Percentiles rank a stretch among this genome's conserved stretches.
phyloP scores from a whole-genome alignment of 37 sponge, comb jelly and placozoan species.

The Beroe forskalii region DNA sequence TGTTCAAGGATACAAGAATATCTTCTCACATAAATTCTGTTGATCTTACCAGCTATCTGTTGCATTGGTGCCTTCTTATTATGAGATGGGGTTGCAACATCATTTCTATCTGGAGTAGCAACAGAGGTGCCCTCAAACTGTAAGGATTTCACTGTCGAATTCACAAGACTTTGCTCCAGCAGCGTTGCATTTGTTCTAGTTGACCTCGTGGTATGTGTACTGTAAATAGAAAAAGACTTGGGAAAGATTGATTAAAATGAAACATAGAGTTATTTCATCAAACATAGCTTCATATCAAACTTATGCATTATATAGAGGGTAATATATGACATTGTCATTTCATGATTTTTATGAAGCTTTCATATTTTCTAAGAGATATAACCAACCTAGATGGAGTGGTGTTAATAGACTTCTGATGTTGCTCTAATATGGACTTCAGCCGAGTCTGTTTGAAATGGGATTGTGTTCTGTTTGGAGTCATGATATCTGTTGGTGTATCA shows the following conservation, averaged over 20 bases:
- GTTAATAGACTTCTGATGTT: background rate
- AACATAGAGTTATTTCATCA: no score
- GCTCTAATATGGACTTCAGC: background rate
- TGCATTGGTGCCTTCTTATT: no score
- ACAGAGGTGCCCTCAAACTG: background rate
- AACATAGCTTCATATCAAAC: no score
- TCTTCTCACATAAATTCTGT: no score
- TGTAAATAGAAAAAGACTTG: no score
- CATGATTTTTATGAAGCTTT: no score
- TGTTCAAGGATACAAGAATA: no score
- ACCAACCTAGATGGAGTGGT: background rate
- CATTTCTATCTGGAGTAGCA: background rate
- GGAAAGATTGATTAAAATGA: no score
- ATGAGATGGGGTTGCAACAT: background rate
- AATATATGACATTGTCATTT: no score
- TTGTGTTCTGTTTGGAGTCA: slow-evolving; percentile 58
- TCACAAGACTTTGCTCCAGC: slow-evolving; percentile 25
- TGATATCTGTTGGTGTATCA: background rate
- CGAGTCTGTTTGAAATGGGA: slow-evolving; percentile 17
- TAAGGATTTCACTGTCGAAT: background rate
- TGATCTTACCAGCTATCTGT: no score
- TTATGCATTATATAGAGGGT: no score
- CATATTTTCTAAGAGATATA: no score
- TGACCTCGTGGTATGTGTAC: background rate
- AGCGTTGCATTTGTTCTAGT: slow-evolving; percentile 19